Base-by-base conservation (phyloP, 2,113 vertebrate genomes). In the Melanotaenia duboulayi region DNA sequence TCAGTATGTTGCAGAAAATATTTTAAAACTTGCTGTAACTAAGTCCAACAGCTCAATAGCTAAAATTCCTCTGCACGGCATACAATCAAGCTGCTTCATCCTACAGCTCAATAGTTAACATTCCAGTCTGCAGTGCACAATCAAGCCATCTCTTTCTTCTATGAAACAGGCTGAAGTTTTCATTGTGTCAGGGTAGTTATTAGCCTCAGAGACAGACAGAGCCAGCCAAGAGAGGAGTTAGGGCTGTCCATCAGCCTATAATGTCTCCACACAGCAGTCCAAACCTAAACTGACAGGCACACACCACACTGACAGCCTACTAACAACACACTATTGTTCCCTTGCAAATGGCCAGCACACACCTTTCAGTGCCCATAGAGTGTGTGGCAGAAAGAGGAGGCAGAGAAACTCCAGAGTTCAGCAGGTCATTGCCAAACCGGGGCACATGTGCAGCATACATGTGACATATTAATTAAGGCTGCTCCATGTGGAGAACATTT, bases 211-310 rank as follows among this genome's bases (percentile, higher is more conserved):
- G 76, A 82, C 69, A 72, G 71, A 68, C 83, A 78, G 60, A 74
- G 59, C 63, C 71, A 71, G 84, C 89, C 87, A 88, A 84, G 70
- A 90, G 85, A 87, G 82, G 81, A 87, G 87, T 91, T 89, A 86
- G 76, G 75, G 75, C 87, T 84, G 90, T 86, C 89, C 86, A 78
- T 91, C 88, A 90, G 82, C 61, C 71, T 13, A 54, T 63, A 83
- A 85, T 77, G 63, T 92, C 89, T 91, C 85, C 25, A 64, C 80
- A 83, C 72, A 87, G 72, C 70, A 59, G 66, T 42, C 74, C 75
- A 91, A 92, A 94, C 89, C 83, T n/a, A 76, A 92, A 83, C 84
- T 91, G 92, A 94, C 92, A 92, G 82, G 80, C 87, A 81, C 86
- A 89, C 75, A 85, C 71, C 77, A 68, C 57, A 49, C 74, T 85